Base-by-base conservation (phyloP, 2,888 invertebrate genomes). In the Lasioglossum pauxillum region DNA sequence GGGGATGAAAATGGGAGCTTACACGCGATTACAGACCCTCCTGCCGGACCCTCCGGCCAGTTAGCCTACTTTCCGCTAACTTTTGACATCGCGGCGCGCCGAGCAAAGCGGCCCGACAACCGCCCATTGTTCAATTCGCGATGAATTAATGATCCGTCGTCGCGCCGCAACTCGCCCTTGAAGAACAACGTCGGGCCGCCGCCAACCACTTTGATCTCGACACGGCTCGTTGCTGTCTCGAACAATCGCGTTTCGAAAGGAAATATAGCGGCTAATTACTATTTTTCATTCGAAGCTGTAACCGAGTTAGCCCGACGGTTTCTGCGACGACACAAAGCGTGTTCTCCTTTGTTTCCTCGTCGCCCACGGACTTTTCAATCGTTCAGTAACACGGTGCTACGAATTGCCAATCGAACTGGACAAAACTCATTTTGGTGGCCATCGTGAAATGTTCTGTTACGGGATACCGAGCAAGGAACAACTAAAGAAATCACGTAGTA, bases 41-140 rank as follows among this genome's bases (percentile, higher is more conserved):
- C 35, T 78, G 74, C 49, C 57, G 80, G 80, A 82, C 89, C 88
- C 89, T 89, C 76, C 64, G 83, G 82, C 86, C 80, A 84, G 90
- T 90, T 88, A 89, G 88, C 91, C 89, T 81, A 90, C 89, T 85
- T 90, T 84, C 84, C 81, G 81, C 78, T 86, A 90, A 90, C 90
- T 90, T 90, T 90, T 89, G 85, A 90, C 89, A 76, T 85, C 35
- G 80, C 86, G 49, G 81, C 82, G 87, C 72, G 75, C 77, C 88
- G 75, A 82, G 78, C 83, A 85, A 88, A 87, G 46, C 85, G 86
- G 85, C 64, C 64, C 69, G 79, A 23, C 75, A 60, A 78, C 31
- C 69, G 23, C 7, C 72, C 73, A 80, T 86, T 83, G 79, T 80
- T 60, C 57, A 73, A 44, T 64, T 60, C 67, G 53, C 86, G 72